Evolutionary conservation across 2,888 invertebrate genomes (phyloP), one percentile per base, ranked within the genome.

Genomic region (Mesoligia furuncula): DNA sequence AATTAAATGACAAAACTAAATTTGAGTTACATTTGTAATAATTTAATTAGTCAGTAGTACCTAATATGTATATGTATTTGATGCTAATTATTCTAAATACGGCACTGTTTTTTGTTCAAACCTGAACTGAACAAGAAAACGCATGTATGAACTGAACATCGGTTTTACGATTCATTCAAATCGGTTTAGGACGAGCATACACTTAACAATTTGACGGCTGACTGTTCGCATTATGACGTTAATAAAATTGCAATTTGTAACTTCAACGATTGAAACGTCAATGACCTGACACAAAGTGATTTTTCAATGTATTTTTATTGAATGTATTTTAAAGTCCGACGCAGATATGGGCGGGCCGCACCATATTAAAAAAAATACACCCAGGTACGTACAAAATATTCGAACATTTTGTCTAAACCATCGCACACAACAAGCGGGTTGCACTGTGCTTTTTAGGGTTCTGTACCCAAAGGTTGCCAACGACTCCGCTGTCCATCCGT

Each of bases 171-270:
- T 51, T 80, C 68, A 77, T 66, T 75, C 66, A 69, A 71, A 65
- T 65, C 51, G 36, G 74, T 80, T 76, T 54, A 75, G 59, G 61
- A 70, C 65, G 36, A 64, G 51, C 77, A 80, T 73, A 84, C 45
- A 80, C 69, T 84, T 84, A 51, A 59, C 65, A 70, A 77, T 77
- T 77, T 84, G 65, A 74, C 20, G 62, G 74, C 36, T 65, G 48
- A 66, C 1, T 65, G 45, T 64, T 62, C 62, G 57, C n/a, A 31
- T 73, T 71, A 70, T 54, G 65, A 42, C 27, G 54, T 65, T 66
- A 62, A 70, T 84, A 84, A 84, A 84, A 80, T 77, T n/a, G 65
- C 61, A 76, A 74, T 77, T 54, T 79, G 79, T 59, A 45, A 51
- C 39, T 76, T 57, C 31, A 48, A 42, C 42, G 57, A 73, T 75